These are phyloP conservation scores for Mystacides longicornis DNA, from an alignment of 2,888 invertebrate species.

Conservation along the genomic window DNA sequence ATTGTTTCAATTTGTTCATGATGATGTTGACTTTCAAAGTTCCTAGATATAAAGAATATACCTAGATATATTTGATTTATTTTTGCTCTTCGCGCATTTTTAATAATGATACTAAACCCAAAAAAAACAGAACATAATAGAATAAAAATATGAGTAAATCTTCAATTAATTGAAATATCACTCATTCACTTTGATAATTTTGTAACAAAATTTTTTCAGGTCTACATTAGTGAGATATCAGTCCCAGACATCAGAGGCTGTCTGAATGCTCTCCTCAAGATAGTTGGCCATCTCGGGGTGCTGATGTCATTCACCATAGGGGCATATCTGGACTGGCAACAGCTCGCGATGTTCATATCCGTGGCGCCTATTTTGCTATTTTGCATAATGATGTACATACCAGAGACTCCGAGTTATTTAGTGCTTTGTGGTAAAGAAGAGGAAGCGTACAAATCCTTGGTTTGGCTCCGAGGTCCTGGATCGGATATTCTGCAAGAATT, in stretches of 20 bases:
- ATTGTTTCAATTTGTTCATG: no score
- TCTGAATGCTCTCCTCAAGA: constrained; percentile 78
- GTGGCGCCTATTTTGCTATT: constrained; percentile 71
- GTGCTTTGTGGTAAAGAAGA: constrained; percentile 69
- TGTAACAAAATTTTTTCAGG: constrained; percentile 50
- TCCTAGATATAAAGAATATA: no score
- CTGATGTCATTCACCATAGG: constrained; percentile 78
- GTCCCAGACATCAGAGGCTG: constrained; percentile 81
- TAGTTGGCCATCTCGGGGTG: constrained; percentile 79
- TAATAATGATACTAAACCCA: no score
- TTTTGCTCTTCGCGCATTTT: no score
- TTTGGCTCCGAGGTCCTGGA: constrained; percentile 76
- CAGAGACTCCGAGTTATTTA: constrained; percentile 83
- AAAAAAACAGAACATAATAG: no score
- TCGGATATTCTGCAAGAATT: constrained; percentile 71
- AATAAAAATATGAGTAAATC: no score
- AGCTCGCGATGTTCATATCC: constrained; percentile 73
- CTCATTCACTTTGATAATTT: no score
- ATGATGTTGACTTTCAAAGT: no score
- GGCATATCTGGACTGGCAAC: constrained; percentile 76
- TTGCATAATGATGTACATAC: constrained; percentile 68
- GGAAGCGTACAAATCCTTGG: constrained; percentile 56
- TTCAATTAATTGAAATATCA: no score
- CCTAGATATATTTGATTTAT: no score
- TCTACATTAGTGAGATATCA: constrained; percentile 88